These are phyloP conservation scores for Limosa lapponica DNA, from an alignment of 2,797 vertebrate genomes.

Conservation along the genomic window DNA sequence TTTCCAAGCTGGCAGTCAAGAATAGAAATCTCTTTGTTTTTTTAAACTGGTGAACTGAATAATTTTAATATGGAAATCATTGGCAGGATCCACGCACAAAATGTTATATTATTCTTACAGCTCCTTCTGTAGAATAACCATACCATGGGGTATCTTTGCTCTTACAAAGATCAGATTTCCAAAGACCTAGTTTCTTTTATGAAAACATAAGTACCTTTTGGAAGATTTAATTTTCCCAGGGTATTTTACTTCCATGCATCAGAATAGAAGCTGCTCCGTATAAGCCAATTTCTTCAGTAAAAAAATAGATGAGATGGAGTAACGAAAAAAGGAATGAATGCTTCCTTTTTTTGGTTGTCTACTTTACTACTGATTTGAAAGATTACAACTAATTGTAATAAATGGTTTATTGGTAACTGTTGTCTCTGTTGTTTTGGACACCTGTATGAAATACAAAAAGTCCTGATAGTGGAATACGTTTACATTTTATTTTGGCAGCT, in stretches of 20 bases:
- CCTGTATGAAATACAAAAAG: background rate
- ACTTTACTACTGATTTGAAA: background rate
- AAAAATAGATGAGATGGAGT: background rate
- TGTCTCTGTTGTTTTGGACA: background rate
- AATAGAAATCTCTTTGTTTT: background rate
- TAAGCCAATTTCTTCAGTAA: background rate
- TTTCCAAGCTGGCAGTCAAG: background rate
- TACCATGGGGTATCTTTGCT: background rate
- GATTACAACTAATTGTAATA: background rate
- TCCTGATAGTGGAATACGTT: background rate
- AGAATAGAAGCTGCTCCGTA: background rate
- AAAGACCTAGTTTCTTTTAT: background rate
- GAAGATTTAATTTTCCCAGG: background rate
- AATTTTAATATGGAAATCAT: background rate
- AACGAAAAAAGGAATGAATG: background rate
- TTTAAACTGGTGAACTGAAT: background rate
- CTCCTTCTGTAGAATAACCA: background rate
- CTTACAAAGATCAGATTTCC: background rate
- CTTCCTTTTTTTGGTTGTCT: background rate
- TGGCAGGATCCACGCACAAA: background rate
- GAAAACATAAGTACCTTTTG: background rate
- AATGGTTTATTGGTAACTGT: background rate
- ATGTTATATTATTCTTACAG: background rate
- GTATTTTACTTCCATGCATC: background rate
- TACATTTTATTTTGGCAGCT: conserved; percentile 37